A percentile compares a stretch with the other conserved stretches of the same genome.
phyloP scores from a whole-genome alignment of 2,797 vertebrate genomes.

The Petrocephalus sullivani region DNA sequence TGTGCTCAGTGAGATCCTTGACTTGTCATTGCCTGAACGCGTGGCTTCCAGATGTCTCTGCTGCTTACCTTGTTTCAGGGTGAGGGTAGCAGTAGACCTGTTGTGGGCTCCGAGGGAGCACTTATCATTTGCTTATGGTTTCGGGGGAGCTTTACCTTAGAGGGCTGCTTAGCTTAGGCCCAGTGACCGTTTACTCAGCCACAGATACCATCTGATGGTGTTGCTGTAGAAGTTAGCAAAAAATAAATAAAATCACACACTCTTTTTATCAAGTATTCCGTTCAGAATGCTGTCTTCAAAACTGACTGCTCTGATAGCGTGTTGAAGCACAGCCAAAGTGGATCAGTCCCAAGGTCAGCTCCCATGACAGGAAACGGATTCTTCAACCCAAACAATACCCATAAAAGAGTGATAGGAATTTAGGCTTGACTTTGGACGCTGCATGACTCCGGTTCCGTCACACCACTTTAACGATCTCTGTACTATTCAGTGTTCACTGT shows the following conservation, averaged over 20 bases:
- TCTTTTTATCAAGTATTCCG: not conserved
- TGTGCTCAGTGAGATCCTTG: conserved; percentile 24
- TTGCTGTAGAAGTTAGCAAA: not conserved
- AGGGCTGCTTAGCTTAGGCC: not conserved
- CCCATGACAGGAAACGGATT: not conserved
- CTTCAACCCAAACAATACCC: not conserved
- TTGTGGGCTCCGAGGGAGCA: not conserved
- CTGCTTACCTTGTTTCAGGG: not conserved
- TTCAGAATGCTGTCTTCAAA: not conserved
- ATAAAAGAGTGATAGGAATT: not conserved
- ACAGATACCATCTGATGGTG: not conserved
- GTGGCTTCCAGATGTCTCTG: not conserved
- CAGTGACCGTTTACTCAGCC: not conserved
- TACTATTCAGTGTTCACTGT: not conserved
- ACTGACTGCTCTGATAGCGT: not conserved
- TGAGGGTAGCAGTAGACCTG: not conserved
- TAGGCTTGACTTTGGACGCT: not conserved
- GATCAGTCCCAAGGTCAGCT: not conserved
- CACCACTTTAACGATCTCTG: not conserved
- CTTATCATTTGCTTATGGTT: not conserved
- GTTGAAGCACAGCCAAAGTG: not conserved
- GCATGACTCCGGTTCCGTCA: not conserved
- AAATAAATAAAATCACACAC: not conserved
- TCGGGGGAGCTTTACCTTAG: not conserved
- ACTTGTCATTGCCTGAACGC: conserved; percentile 6